Conservation (phyloP, 2,888 invertebrate genomes). For the Rotaria sp. region DNA sequence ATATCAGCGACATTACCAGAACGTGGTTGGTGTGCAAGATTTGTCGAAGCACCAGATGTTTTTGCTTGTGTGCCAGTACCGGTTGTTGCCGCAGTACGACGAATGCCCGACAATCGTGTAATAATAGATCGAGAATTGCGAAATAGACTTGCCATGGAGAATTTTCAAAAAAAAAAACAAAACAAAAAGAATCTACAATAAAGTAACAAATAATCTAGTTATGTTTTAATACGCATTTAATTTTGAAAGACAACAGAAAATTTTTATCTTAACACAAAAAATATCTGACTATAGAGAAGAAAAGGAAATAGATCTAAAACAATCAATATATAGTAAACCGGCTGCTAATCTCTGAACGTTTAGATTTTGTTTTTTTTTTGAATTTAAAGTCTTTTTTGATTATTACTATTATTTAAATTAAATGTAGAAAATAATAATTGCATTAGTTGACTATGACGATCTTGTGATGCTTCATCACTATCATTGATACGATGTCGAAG, state of each 20-base stretch:
- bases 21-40: background rate
- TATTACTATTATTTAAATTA: constrained; percentile 2
- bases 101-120: background rate
- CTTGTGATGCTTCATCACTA: background rate
- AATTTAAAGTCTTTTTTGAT: background rate
- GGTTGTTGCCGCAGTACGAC: background rate
- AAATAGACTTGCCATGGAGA: background rate
- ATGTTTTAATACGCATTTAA: no score
- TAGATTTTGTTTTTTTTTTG: background rate
- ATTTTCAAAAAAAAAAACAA: background rate
- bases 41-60: background rate
- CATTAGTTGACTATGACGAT: constrained; percentile 6
- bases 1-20: background rate
- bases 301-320: background rate
- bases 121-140: background rate
- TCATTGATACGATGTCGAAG: constrained; percentile 9
- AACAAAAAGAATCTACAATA: background rate
- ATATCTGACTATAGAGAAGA: background rate
- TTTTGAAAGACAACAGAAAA: background rate
- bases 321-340: background rate
- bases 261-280: background rate
- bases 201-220: background rate
- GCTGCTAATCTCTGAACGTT: background rate
- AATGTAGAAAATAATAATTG: background rate
- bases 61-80: background rate